These are phyloP conservation scores for Linurgus olivaceus DNA, from an alignment of 2,797 vertebrate genomes.

Conservation along the genomic window DNA sequence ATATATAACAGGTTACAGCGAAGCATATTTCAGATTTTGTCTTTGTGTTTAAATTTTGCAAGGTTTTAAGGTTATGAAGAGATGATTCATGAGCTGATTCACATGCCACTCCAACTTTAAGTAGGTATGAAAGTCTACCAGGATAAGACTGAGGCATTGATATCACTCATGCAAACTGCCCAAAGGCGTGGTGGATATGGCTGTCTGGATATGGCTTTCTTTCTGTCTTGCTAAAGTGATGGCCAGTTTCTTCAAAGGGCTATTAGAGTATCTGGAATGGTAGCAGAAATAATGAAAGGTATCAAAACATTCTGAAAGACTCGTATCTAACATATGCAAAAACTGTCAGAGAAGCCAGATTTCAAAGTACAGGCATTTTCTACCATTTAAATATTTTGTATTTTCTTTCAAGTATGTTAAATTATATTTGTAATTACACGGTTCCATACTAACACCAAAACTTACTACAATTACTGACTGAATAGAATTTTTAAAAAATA, in stretches of 20 bases:
- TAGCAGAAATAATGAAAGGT: neutral
- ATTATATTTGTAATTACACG: neutral
- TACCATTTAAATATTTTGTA: neutral
- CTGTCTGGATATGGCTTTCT: neutral
- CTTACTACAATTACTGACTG: neutral
- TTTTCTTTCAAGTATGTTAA: neutral
- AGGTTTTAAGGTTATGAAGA: neutral
- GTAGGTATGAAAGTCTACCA: neutral
- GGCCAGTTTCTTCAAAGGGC: neutral
- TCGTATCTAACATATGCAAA: neutral
- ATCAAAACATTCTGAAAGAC: neutral
- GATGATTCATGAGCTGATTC: neutral
- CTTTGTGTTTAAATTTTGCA: neutral
- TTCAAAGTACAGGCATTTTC: neutral
- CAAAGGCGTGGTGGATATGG: neutral
- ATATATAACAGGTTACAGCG: neutral
- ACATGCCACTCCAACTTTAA: fast-evolving
- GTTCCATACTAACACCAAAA: neutral
- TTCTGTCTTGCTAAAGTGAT: neutral
- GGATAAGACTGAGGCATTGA: neutral
- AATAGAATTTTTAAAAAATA: neutral
- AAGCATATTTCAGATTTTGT: neutral
- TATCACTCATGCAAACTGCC: neutral
- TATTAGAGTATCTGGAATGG: neutral
- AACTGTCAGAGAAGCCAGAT: neutral